phyloP scores from a whole-genome alignment of 2,888 invertebrate genomes.

The Beris morrisii region DNA sequence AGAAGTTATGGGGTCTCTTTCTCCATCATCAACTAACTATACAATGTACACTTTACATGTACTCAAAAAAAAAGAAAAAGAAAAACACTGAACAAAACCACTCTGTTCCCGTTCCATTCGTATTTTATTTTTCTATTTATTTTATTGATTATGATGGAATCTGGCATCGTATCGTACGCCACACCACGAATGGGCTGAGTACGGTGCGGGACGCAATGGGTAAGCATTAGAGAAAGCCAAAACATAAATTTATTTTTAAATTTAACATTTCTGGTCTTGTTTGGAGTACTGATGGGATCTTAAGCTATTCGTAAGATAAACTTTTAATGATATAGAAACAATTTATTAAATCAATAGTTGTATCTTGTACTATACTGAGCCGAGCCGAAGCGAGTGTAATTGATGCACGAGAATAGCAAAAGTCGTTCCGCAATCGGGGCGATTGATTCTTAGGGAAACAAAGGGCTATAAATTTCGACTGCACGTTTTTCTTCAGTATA shows the following conservation, averaged over 20 bases:
- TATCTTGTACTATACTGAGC: conserved; percentile 10
- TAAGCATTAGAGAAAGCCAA: conserved; percentile 13
- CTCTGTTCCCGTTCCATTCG: conserved; percentile 28
- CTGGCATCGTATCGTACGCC: conserved; percentile 19
- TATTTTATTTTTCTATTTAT: conserved; percentile 37
- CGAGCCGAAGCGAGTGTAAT: conserved; percentile 19
- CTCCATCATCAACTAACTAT: too few relatives aligned
- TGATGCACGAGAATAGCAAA: neutral
- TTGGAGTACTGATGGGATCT: conserved; percentile 19
- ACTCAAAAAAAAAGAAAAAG: conserved; percentile 7
- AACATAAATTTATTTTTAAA: conserved; percentile 30
- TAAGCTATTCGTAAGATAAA: conserved; percentile 30
- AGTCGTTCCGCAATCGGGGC: conserved; percentile 23
- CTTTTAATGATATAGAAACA: conserved; percentile 32
- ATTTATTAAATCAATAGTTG: conserved; percentile 31
- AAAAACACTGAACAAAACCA: too few relatives aligned
- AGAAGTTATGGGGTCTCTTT: neutral
- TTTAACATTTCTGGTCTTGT: conserved; percentile 26
- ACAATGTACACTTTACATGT: conserved; percentile 5
- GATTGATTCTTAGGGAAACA: conserved; percentile 10
- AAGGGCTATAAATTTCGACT: conserved; percentile 19
- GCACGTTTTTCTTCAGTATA: conserved; percentile 26
- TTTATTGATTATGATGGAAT: conserved; percentile 39
- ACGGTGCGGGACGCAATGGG: neutral
- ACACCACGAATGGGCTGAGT: neutral